Evolutionary conservation across 1,140 invertebrate genomes (phyloP).

Genomic region (Euwallacea similis): DNA sequence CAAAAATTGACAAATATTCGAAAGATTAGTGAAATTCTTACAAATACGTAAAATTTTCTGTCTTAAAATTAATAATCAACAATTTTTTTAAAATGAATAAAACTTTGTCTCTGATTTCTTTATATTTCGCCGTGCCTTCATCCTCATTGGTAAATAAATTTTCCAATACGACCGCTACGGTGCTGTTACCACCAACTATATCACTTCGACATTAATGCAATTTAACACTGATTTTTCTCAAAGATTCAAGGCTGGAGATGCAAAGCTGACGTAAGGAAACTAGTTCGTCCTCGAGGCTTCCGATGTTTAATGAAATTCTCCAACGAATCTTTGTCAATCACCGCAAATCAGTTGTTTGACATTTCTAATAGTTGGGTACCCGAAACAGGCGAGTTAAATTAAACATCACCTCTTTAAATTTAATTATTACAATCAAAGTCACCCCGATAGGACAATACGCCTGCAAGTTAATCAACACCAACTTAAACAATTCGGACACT

Average conservation of each 20-base stretch:
- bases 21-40: too few species aligned
- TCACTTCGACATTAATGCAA: not conserved
- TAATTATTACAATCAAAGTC: not conserved
- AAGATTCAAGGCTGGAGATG: conserved; percentile 45
- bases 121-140: too few species aligned
- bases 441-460: conserved; percentile 45
- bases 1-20: too few species aligned
- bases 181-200: too few species aligned
- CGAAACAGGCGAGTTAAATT: conserved; percentile 41
- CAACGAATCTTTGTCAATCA: conserved; percentile 38
- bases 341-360: conserved; percentile 42
- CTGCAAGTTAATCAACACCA: conserved; percentile 45
- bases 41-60: not conserved
- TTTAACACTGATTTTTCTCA: not conserved
- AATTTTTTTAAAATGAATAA: too few species aligned
- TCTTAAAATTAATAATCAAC: not conserved
- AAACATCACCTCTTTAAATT: not conserved
- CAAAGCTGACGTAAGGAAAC: conserved; percentile 40
- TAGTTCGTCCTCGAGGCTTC: conserved; percentile 44
- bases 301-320: conserved; percentile 47
- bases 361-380: conserved; percentile 46
- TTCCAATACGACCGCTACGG: too few species aligned
- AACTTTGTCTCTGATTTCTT: too few species aligned
- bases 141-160: too few species aligned
- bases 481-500: conserved; percentile 33